phyloP scores from a whole-genome alignment of 2,888 invertebrate species.

The Cerceris ruficornis region DNA sequence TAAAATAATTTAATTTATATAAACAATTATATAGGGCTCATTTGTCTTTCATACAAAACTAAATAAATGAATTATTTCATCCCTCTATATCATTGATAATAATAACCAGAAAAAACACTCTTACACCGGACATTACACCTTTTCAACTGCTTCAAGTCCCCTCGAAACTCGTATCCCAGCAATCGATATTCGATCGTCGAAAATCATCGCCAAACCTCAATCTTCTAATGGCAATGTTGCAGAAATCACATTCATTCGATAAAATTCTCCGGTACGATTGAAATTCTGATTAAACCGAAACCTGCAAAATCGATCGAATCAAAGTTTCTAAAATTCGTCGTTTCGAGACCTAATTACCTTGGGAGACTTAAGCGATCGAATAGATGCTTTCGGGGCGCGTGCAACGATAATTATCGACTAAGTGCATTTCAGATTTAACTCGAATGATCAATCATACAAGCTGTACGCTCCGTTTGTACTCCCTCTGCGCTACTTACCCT shows the following conservation, averaged over 20 bases:
- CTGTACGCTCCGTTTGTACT: constrained; percentile 8
- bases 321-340: constrained; percentile 23
- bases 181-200: too few species aligned
- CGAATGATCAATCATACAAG: constrained; percentile 54
- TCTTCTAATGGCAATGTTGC: too few species aligned
- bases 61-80: too few species aligned
- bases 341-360: constrained; percentile 47
- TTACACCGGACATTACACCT: too few species aligned
- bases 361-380: constrained; percentile 52
- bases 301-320: neutral
- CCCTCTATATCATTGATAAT: too few species aligned
- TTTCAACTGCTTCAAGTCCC: too few species aligned
- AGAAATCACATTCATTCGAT: neutral
- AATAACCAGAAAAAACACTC: too few species aligned
- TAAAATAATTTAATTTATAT: neutral
- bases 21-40: too few species aligned
- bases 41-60: too few species aligned
- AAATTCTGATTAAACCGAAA: neutral
- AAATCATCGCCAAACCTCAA: too few species aligned
- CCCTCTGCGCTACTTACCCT: constrained; percentile 4
- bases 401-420: constrained; percentile 52
- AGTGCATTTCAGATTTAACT: constrained; percentile 50
- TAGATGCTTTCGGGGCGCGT: constrained; percentile 32
- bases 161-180: too few species aligned
- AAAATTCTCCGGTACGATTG: neutral